Base-by-base conservation (phyloP, 2,888 invertebrate species). In the Myathropa florea region DNA sequence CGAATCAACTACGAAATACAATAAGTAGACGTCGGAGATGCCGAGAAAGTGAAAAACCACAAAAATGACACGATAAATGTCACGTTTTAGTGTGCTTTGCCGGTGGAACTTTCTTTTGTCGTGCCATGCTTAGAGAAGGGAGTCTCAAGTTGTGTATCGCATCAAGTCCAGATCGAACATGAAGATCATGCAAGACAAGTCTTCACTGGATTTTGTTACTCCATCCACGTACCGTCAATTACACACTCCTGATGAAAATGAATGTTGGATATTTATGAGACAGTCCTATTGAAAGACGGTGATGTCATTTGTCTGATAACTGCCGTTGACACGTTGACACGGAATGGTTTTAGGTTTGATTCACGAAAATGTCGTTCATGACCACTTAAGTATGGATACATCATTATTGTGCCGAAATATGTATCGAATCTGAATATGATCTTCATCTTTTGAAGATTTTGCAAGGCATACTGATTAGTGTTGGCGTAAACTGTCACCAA, bases 231-330 rank as follows among this genome's bases (percentile, higher is more conserved):
- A 21, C 36, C 3, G 26, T n/a, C 60, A 80, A 80, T 80, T 80
- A 73, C 80, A 80, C 67, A 72, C 65, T 73, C 79, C 72, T 67
- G 59, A n/a, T 21, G 30, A 78, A 59, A 59, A 71, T 3, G 23
- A 57, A 21, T 33, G 21, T 36, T 55, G 23, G 39, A 76, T 21
- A 53, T 79, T 80, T 73, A 80, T 80, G 80, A 30, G 60, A 67
- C 33, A 80, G 53, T 67, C 80, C 72, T 73, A 60, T 67, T 14
- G 33, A 67, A 72, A 36, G 65, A 72, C 33, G 65, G 14, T 79
- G 65, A 80, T 80, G 80, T 80, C 72, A 80, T 61, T 12, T 67
- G 65, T 60, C 67, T 80, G 80, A 73, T 72, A 80, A 65, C 64
- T 79, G n/a, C 57, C 9, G 33, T 33, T 33, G 12, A 12, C 33